Percentiles rank a stretch among this genome's conserved stretches.
Evolutionary conservation across 2,888 invertebrate genomes (phyloP).

Genomic region (Trachelus iudaicus): DNA sequence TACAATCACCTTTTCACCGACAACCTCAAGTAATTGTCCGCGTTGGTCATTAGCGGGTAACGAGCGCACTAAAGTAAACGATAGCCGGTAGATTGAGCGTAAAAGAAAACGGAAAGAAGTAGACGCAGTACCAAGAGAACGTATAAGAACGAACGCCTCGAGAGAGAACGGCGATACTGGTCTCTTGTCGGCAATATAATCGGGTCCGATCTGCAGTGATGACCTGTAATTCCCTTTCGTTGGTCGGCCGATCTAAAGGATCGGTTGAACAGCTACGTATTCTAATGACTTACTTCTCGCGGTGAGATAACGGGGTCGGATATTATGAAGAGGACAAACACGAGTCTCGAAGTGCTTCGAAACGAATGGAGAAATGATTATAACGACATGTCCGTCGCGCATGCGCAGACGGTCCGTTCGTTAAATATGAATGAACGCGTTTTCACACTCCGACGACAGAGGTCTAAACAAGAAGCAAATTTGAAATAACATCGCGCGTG

Average conservation of each 20-base stretch:
- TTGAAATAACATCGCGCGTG: not conserved
- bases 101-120: not conserved
- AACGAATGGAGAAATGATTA: not conserved
- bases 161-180: not conserved
- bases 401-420: not conserved
- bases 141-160: not conserved
- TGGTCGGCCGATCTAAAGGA: slow-evolving; percentile 27
- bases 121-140: not conserved
- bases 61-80: not conserved
- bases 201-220: slow-evolving; percentile 20
- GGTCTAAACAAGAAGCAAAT: not conserved
- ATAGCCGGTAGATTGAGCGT: not conserved
- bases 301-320: slow-evolving; percentile 38
- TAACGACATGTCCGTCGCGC: not conserved
- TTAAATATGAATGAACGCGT: not conserved
- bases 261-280: slow-evolving; percentile 27
- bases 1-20: not conserved
- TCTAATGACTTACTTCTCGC: slow-evolving; percentile 43
- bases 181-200: not conserved
- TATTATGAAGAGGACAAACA: not conserved
- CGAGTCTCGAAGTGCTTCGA: not conserved
- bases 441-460: not conserved
- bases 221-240: slow-evolving; percentile 40
- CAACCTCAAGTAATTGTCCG: not conserved
- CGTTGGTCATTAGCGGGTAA: not conserved